Evolutionary conservation across 2,888 invertebrate species (phyloP).

Genomic region (Drosophila affinis): DNA sequence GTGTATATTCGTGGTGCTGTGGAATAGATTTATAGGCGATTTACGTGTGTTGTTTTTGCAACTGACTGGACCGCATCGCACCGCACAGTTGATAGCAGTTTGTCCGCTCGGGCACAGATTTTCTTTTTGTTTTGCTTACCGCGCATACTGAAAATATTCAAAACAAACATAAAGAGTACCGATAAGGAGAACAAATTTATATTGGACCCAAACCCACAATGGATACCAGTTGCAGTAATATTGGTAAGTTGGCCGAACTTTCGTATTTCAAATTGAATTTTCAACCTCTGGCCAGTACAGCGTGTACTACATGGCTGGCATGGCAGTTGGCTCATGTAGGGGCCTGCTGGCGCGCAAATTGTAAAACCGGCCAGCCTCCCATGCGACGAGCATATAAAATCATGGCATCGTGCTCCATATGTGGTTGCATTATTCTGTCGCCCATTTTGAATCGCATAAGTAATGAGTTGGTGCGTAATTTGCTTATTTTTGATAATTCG

Average conservation of each 20-base stretch:
- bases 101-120: conserved; percentile 13
- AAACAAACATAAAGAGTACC: neutral
- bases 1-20: conserved; percentile 14
- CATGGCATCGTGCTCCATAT: neutral
- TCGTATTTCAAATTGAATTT: conserved; percentile 74
- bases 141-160: conserved; percentile 6
- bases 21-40: conserved; percentile 12
- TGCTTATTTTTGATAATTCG: conserved; percentile 13
- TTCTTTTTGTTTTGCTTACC: conserved; percentile 38
- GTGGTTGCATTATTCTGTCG: neutral
- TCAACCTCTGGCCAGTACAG: conserved; percentile 63
- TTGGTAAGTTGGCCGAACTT: conserved; percentile 33
- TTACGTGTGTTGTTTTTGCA: neutral
- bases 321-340: conserved; percentile 40
- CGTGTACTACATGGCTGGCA: conserved; percentile 38
- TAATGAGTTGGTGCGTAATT: neutral
- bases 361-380: neutral
- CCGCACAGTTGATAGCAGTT: conserved; percentile 13
- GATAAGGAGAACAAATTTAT: neutral
- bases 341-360: conserved; percentile 44
- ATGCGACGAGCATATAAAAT: neutral
- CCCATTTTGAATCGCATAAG: neutral
- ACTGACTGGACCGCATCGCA: neutral
- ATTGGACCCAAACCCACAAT: conserved; percentile 3
- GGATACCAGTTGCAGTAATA: conserved; percentile 30